A percentile compares a stretch with the other conserved stretches of the same genome.
phyloP scores from a whole-genome alignment of 1,140 invertebrate genomes.

The Pectinophora gossypiella region DNA sequence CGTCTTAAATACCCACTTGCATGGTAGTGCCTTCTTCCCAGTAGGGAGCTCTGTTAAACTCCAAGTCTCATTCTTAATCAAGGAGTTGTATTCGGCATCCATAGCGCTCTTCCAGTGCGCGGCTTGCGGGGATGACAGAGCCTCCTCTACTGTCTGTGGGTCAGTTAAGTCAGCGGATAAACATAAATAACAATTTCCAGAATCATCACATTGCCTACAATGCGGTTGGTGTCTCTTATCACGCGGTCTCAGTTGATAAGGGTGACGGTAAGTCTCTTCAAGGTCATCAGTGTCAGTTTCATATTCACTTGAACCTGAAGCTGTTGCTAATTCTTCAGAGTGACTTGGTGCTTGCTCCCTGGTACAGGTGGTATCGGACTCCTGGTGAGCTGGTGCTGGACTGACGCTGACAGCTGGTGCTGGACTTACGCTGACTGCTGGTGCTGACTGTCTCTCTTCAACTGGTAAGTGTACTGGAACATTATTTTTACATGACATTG shows the following conservation, averaged over 20 bases:
- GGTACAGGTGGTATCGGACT: too few relatives aligned
- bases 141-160: background rate
- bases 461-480: background rate
- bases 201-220: constrained; percentile 4
- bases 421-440: too few relatives aligned
- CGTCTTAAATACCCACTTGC: constrained; percentile 39
- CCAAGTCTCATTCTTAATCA: constrained; percentile 44
- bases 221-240: too few relatives aligned
- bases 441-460: background rate
- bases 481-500: background rate
- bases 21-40: constrained; percentile 39
- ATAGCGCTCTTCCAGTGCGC: constrained; percentile 36
- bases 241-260: too few relatives aligned
- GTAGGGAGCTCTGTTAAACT: constrained; percentile 35
- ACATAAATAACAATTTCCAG: constrained; percentile 11
- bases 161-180: background rate
- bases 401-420: too few relatives aligned
- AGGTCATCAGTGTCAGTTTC: too few relatives aligned
- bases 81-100: constrained; percentile 35
- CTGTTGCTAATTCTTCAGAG: too few relatives aligned
- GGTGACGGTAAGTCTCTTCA: too few relatives aligned
- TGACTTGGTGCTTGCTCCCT: too few relatives aligned
- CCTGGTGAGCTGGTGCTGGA: too few relatives aligned
- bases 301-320: too few relatives aligned
- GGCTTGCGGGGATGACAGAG: constrained; percentile 10